Conservation (phyloP, 2,888 invertebrate species). For the Sesamia inferens region DNA sequence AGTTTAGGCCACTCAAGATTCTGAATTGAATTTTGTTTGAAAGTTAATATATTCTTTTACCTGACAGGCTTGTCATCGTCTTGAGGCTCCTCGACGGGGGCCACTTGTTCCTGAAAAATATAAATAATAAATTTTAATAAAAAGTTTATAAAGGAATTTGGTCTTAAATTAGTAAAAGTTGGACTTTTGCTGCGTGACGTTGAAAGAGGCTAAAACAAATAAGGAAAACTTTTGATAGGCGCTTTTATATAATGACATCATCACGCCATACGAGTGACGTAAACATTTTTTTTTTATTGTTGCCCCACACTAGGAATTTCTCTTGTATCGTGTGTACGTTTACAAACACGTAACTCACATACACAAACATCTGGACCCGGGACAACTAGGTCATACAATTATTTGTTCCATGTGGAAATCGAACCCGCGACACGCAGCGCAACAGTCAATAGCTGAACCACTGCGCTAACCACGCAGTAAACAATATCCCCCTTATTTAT, state of each 20-base stretch:
- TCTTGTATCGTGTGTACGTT: no score
- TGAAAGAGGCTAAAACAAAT: neutral
- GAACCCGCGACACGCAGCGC: no score
- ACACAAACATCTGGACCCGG: no score
- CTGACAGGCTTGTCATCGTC: slow-evolving; percentile 80
- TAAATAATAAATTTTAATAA: slow-evolving; percentile 10
- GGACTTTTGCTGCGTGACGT: no score
- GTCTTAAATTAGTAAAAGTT: neutral
- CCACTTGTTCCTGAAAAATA: slow-evolving; percentile 82
- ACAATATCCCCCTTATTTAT: no score
- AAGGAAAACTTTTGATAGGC: neutral
- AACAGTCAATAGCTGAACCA: no score
- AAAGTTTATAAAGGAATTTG: neutral
- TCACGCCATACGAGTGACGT: neutral
- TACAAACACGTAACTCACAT: no score
- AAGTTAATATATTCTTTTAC: slow-evolving; percentile 62
- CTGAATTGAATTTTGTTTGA: slow-evolving; percentile 8
- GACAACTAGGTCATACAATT: no score
- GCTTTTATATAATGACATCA: neutral
- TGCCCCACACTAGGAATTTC: no score
- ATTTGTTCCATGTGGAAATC: no score
- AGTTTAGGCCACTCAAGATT: neutral
- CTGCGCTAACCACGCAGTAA: no score
- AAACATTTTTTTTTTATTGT: no score
- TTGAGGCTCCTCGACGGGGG: slow-evolving; percentile 83